Conservation (phyloP, 2,888 invertebrate species). For the Catocala nupta region DNA sequence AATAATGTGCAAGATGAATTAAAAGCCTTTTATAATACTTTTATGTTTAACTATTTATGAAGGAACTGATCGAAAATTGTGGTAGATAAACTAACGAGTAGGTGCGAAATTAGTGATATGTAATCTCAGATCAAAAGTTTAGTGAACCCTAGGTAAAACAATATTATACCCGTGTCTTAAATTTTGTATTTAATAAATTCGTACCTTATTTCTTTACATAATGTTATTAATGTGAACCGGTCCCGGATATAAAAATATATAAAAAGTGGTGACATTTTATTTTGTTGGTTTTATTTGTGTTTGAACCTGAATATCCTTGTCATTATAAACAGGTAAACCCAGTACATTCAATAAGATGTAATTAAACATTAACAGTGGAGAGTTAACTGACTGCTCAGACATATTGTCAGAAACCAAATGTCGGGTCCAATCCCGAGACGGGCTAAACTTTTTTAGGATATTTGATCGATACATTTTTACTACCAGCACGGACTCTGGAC, state of each 20-base stretch:
- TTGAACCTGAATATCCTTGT: background rate
- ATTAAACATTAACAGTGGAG: too few relatives aligned
- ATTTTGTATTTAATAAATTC: constrained; percentile 72
- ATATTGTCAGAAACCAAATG: too few relatives aligned
- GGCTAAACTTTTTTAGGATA: too few relatives aligned
- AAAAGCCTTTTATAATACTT: constrained; percentile 30
- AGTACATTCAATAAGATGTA: too few relatives aligned
- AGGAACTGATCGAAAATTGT: constrained; percentile 41
- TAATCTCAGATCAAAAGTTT: constrained; percentile 72
- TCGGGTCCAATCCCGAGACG: too few relatives aligned
- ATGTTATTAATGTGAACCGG: constrained; percentile 79
- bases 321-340: too few relatives aligned
- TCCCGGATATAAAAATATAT: constrained; percentile 76
- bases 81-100: constrained; percentile 38
- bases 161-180: constrained; percentile 72
- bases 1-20: constrained; percentile 8
- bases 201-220: constrained; percentile 81
- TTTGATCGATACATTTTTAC: too few relatives aligned
- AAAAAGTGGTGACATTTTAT: constrained; percentile 63
- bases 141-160: constrained; percentile 52
- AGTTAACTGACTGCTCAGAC: too few relatives aligned
- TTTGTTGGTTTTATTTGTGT: constrained; percentile 48
- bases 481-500: too few relatives aligned
- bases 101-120: constrained; percentile 51
- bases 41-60: constrained; percentile 30